These are phyloP conservation scores for Macrophya alboannulata DNA, from an alignment of 2,888 invertebrate species.

Conservation along the genomic window DNA sequence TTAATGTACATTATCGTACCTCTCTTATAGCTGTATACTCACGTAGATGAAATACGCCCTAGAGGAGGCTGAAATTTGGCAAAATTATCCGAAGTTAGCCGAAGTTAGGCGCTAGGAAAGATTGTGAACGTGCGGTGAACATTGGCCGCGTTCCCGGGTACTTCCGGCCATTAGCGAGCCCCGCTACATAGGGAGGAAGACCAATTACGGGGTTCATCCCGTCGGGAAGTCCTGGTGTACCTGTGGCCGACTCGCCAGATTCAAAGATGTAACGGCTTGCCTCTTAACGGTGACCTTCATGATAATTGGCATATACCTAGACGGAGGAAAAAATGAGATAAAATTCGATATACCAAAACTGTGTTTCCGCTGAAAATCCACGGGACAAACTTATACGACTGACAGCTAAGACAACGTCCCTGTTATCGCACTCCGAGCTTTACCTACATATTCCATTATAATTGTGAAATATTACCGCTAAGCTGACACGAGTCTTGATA, in stretches of 20 bases:
- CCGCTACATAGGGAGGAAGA: constrained; percentile 30
- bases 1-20: neutral
- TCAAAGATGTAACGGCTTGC: constrained; percentile 8
- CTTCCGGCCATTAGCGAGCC: constrained; percentile 53
- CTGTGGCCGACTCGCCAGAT: neutral
- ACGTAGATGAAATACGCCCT: constrained; percentile 3
- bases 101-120: constrained; percentile 37
- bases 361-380: neutral
- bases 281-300: constrained; percentile 18
- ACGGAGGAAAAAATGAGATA: neutral
- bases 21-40: neutral
- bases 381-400: neutral
- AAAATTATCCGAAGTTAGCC: constrained; percentile 27
- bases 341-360: neutral
- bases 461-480: neutral
- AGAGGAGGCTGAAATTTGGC: neutral
- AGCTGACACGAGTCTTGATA: neutral
- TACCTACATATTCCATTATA: neutral
- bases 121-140: constrained; percentile 26
- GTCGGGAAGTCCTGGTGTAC: constrained; percentile 41
- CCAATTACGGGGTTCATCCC: constrained; percentile 52
- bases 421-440: neutral
- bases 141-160: constrained; percentile 40
- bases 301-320: neutral
- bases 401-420: neutral